Evolutionary conservation across 2,113 vertebrate species (phyloP).

Genomic region (Tragelaphus imberbis): DNA sequence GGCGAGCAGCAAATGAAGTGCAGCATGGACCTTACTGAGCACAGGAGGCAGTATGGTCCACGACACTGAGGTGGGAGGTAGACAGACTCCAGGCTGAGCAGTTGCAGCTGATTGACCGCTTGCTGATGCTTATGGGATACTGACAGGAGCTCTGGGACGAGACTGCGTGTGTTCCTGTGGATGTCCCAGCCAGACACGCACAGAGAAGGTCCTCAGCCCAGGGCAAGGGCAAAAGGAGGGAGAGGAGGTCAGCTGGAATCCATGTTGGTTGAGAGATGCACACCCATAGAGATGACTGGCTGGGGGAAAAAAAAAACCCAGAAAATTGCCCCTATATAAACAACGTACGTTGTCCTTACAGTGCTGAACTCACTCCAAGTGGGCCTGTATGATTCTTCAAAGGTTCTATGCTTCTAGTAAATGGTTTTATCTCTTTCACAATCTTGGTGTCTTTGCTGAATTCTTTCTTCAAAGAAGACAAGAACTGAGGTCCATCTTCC

Average conservation of each 20-base stretch:
- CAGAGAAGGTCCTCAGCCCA: not conserved
- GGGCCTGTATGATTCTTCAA: not conserved
- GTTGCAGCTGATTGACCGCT: not conserved
- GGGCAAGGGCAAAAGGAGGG: not conserved
- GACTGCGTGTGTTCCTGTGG: not conserved
- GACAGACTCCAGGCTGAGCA: not conserved
- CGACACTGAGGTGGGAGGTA: not conserved
- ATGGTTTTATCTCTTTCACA: not conserved
- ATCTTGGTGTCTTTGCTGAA: not conserved
- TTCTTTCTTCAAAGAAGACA: not conserved
- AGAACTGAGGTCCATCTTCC: not conserved
- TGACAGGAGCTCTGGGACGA: not conserved
- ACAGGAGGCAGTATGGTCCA: not conserved
- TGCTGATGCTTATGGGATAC: not conserved
- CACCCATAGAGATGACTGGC: not conserved
- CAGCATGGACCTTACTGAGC: not conserved
- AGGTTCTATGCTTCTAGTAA: not conserved
- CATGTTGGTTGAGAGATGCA: not conserved
- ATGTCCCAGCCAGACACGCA: not conserved
- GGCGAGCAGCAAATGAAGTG: too few relatives aligned
- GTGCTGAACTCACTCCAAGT: not conserved
- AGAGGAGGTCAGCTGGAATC: not conserved
- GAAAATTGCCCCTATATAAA: not conserved
- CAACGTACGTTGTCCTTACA: not conserved
- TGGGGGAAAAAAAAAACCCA: rapidly evolving